Base-by-base conservation (phyloP, 2,888 invertebrate species). In the Sialis lutaria region DNA sequence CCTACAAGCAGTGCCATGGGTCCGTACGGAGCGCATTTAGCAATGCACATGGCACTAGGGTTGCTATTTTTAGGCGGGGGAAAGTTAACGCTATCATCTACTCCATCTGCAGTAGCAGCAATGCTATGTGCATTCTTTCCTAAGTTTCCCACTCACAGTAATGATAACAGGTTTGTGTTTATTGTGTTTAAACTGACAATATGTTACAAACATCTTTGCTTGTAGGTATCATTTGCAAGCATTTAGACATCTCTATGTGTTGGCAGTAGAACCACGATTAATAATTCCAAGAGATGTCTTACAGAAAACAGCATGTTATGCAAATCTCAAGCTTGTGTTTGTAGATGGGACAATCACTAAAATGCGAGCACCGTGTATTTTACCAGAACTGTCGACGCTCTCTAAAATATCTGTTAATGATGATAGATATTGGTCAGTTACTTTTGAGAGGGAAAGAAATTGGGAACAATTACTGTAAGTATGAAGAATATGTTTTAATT, bases 51-150 rank as follows among this genome's bases (percentile, higher is more conserved):
- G 83, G 82, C 95, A 1, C 68, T 95, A 39, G 97, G 97, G 0
- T 74, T 98, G 51, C 67, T 96, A 40, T 96, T 95, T 66, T 69
- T 98, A 44, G 96, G 96, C 6, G 93, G 92, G 22, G 95, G 97
- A 1, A 77, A 90, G 53, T 90, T 81, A 53, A 86, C 88, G 1
- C 69, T 91, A 32, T 77, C 83, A 9, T 85, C 90, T 45, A 77
- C 84, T 2, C 84, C 90, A 2, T 76, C 79, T 34, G 82, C 92
- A 0, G 77, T 97, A 6, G 96, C 93, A 0, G 89, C 92, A 0
- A 67, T 97, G 50, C 69, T 98, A 40, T 88, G 90, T 55, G 87
- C 97, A 0, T 84, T 96, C 62, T 98, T 92, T 66, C 98, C 98
- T 1, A 92, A 95, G 63, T 96, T 92, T 65, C 95, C 96, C 12